Base-by-base conservation (phyloP, 2,113 vertebrate species). In the Eleginops maclovinus region DNA sequence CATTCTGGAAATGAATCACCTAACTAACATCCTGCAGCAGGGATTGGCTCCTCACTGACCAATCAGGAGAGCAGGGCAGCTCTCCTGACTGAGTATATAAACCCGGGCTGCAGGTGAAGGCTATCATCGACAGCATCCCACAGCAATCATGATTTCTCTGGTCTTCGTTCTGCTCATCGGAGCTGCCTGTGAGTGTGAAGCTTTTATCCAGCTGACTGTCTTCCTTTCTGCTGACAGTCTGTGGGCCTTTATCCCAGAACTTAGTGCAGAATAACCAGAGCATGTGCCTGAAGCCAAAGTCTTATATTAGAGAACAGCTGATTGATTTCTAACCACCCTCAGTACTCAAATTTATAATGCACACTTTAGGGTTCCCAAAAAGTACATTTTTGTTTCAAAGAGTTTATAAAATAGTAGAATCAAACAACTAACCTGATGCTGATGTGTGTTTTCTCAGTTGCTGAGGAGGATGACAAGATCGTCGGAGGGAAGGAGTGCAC, bases 131-230 rank as follows among this genome's bases (percentile, higher is more conserved):
- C 72, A 65, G 14, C 63, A 87, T 93, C 89, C 88, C 77, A 44
- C 56, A 87, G 73, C 79, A 92, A 92, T 69, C 86, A 94, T 94
- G 93, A 93, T 66, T 84, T 94, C 89, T 89, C 88, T 94, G 68
- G 81, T 95, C 44, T 90, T 95, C 1, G 26, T 93, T 90, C 89
- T 94, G 90, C 92, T 94, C 80, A 82, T 93, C 21, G 90, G 92
- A 86, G 91, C 90, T 66, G 91, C 89, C 14, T 94, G 94, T 94
- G 55, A 92, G 93, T 82, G 49, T 60, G 3, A 56, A 59, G 6
- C 41, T 46, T 31, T 21, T 21, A 19, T 16, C 12, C 2, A 16
- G 49, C 60, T 22, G 40, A 62, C 21, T 58, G 41, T 26, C 5
- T 50, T 60, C 21, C 46, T 53, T 8, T 72, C 58, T 26, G 47